Evolutionary conservation across 2,113 vertebrate species (phyloP).

Genomic region (Telmatochromis brachygnathus): DNA sequence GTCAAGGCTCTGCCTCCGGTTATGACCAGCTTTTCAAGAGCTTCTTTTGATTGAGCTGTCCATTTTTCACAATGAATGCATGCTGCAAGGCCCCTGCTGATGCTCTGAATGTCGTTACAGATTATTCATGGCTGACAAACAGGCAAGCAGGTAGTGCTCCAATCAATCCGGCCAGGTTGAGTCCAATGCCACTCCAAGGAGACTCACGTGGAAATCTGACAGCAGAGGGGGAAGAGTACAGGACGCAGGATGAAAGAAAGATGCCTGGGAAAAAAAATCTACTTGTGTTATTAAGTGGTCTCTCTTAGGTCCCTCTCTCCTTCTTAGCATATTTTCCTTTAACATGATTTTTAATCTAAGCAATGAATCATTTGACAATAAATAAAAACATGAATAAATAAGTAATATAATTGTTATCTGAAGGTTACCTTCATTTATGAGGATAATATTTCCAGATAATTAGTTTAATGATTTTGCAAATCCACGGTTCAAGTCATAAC

Average conservation of each 20-base stretch:
- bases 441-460: not conserved
- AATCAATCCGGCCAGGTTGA: constrained; percentile 63
- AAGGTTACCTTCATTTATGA: not conserved
- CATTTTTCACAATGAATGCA: constrained; percentile 59
- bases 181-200: constrained; percentile 65
- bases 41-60: constrained; percentile 71
- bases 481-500: not conserved
- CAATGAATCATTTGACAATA: not conserved
- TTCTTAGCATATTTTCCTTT: not conserved
- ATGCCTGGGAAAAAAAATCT: not conserved
- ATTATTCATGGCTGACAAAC: constrained; percentile 72
- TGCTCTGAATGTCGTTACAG: constrained; percentile 55
- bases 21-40: constrained; percentile 59
- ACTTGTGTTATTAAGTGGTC: not conserved
- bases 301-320: not conserved
- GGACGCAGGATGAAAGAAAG: not conserved
- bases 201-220: constrained; percentile 15
- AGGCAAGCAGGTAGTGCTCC: constrained; percentile 50
- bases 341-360: not conserved
- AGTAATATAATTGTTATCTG: not conserved
- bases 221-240: not conserved
- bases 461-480: not conserved
- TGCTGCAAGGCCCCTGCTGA: constrained; percentile 56
- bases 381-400: not conserved
- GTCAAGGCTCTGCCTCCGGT: constrained; percentile 68